phyloP scores from a whole-genome alignment of 2,888 invertebrate genomes.

The Aelia acuminata region DNA sequence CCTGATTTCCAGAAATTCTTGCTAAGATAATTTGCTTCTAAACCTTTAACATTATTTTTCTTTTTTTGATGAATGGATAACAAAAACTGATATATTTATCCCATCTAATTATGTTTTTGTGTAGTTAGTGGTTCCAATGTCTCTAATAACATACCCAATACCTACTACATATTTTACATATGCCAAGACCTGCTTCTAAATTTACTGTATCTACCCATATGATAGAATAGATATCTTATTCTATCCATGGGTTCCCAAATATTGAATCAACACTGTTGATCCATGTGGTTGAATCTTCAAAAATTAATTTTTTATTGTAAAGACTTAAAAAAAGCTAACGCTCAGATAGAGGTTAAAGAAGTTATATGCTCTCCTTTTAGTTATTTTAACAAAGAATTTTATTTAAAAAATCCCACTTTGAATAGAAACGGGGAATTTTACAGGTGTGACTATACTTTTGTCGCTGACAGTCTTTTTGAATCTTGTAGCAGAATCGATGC shows the following conservation, averaged over 20 bases:
- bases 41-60: background rate
- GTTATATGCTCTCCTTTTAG: background rate
- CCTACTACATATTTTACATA: background rate
- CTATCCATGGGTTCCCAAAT: background rate
- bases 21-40: background rate
- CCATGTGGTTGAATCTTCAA: background rate
- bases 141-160: background rate
- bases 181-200: background rate
- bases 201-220: background rate
- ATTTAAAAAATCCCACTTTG: background rate
- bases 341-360: background rate
- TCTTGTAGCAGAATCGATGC: slow-evolving; percentile 98
- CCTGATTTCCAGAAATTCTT: too few species aligned
- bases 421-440: slow-evolving; percentile 65
- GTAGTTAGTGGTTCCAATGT: too few species aligned
- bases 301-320: too few species aligned
- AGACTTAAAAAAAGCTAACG: background rate
- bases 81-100: background rate
- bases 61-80: background rate
- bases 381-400: background rate
- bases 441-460: slow-evolving; percentile 95
- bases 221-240: background rate
- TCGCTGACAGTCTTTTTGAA: slow-evolving; percentile 97
- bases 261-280: slow-evolving; percentile 1
- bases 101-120: too few species aligned